These are phyloP conservation scores for Gallinago paraguaiae DNA, from an alignment of 2,113 vertebrate species.

Conservation along the genomic window DNA sequence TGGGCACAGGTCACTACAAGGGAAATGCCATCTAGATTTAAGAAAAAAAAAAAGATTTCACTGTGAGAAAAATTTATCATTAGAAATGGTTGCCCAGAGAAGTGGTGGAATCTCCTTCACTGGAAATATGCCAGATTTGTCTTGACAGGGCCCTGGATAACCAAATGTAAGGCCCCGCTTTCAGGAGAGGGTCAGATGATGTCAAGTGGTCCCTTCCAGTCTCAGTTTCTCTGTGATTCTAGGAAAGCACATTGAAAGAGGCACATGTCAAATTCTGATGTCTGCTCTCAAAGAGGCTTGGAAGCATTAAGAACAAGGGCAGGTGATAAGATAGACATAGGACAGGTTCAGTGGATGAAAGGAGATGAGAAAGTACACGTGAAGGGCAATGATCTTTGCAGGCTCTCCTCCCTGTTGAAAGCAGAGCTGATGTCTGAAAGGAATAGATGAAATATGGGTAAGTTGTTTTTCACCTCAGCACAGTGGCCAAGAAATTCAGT, in stretches of 20 bases:
- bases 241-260: background rate
- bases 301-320: background rate
- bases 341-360: background rate
- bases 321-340: background rate
- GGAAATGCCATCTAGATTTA: background rate
- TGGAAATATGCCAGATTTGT: background rate
- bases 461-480: background rate
- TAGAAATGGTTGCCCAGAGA: background rate
- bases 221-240: background rate
- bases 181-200: background rate
- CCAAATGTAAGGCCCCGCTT: rapidly evolving
- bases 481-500: background rate
- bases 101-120: background rate
- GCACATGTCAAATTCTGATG: background rate
- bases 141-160: background rate
- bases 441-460: background rate
- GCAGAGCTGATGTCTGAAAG: background rate
- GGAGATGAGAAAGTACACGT: background rate
- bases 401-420: background rate
- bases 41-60: background rate
- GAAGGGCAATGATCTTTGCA: background rate
- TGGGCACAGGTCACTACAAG: background rate
- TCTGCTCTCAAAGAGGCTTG: background rate
- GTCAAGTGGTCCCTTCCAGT: background rate
- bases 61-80: background rate